Evolutionary conservation across 2,888 invertebrate genomes (phyloP), one percentile per base, ranked within the genome.

Genomic region (Athalia cordata): DNA sequence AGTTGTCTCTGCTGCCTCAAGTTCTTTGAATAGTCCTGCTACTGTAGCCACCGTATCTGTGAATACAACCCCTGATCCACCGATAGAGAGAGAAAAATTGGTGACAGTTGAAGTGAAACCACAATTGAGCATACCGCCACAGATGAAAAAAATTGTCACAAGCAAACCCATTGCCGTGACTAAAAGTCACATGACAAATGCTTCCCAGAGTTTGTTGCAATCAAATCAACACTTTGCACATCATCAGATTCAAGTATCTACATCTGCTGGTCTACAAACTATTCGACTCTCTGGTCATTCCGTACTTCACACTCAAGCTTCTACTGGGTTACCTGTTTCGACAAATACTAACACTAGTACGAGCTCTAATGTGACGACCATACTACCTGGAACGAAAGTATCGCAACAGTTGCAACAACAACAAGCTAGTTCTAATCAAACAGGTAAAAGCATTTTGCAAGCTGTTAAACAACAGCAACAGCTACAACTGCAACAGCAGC

Each of bases 221-320:
- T 89, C 90, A 3, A 90, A 89, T 82, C 89, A 88, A 70, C 89
- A 90, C 80, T 90, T 88, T 67, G 87, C 90, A 0, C 90, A 87
- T 82, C 90, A 90, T 57, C 90, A 90, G 79, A 90, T 90, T 77
- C 90, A 86, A 82, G 90, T 90, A 9, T 90, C 91, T 0, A 91
- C 91, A 1, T 89, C 90, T 0, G 90, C 90, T 0, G 91, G 93
- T 0, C 87, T 93, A 9, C 93, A 93, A 82, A 89, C 93, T 0
- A 91, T 92, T 78, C 91, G 93, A 50, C 90, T 93, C 75, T 92
- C 92, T 0, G 92, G 90, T 2, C 90, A 89, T 59, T 90, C 90
- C 5, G 90, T 90, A 3, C 81, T 90, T 15, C 89, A 90, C 45
- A 87, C 90, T 3, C 89, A 90, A 65, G 85, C 89, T 1, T 88